A percentile compares a stretch with the other conserved stretches of the same genome.
These are phyloP conservation scores for Nesospiza acunhae DNA, from an alignment of 2,113 vertebrate species.

Conservation along the genomic window DNA sequence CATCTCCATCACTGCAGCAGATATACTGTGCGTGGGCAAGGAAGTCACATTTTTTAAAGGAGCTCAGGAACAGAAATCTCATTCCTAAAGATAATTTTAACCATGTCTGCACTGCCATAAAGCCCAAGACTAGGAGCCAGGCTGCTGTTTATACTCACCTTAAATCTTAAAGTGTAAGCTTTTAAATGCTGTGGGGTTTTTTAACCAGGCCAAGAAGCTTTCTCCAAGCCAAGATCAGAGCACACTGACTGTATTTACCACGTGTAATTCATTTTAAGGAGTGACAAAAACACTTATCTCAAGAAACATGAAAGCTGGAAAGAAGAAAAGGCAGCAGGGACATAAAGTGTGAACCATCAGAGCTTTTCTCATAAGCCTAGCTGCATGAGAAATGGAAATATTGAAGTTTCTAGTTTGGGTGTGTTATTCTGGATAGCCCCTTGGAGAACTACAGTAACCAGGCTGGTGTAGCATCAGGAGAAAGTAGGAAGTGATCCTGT, in stretches of 20 bases:
- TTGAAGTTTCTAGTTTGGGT: neutral
- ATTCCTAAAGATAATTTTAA: slow-evolving; percentile 2
- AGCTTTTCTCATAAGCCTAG: neutral
- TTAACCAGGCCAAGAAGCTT: neutral
- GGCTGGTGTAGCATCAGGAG: neutral
- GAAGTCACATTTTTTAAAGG: neutral
- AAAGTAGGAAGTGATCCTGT: neutral
- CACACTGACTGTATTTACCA: neutral
- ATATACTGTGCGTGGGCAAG: neutral
- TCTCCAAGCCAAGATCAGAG: neutral
- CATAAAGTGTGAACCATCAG: neutral
- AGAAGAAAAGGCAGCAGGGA: neutral
- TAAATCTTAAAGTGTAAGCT: neutral
- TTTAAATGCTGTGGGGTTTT: neutral
- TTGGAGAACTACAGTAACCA: neutral
- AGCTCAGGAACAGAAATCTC: neutral
- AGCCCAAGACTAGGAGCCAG: neutral
- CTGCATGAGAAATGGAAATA: neutral
- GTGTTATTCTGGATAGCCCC: neutral
- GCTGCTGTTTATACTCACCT: neutral
- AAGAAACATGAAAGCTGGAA: neutral
- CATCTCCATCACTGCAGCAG: neutral
- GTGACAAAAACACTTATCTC: neutral
- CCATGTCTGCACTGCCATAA: neutral
- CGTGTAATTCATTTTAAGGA: neutral